A percentile compares a stretch with the other conserved stretches of the same genome.
These are phyloP conservation scores for Mastacembelus armatus DNA, from an alignment of 2,797 vertebrate genomes.

Conservation along the genomic window DNA sequence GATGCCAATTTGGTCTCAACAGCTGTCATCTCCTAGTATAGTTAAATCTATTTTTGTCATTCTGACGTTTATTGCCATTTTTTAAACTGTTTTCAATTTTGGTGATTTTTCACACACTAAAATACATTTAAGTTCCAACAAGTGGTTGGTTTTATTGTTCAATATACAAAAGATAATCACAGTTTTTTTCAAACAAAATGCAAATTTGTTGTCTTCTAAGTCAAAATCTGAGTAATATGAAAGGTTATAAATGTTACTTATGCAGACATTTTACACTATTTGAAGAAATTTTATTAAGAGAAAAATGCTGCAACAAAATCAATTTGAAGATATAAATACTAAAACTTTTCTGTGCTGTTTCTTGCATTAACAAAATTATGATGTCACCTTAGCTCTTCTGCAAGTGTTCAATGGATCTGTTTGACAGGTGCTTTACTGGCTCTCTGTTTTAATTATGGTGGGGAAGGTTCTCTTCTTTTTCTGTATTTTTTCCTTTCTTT, in stretches of 20 bases:
- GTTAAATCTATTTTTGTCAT: neutral
- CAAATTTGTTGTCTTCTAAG: neutral
- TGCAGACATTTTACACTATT: neutral
- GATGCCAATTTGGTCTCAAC: neutral
- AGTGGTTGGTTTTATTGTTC: neutral
- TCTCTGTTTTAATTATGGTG: neutral
- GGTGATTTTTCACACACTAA: neutral
- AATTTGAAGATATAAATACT: conserved; percentile 1
- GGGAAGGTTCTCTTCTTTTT: neutral
- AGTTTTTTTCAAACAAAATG: neutral
- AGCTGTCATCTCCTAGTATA: neutral
- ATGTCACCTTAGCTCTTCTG: too few species aligned
- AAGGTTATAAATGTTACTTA: neutral
- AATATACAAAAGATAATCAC: neutral
- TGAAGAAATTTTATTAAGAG: neutral
- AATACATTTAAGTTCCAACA: neutral
- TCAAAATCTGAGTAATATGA: neutral
- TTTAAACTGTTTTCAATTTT: too few species aligned
- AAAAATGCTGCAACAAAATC: neutral
- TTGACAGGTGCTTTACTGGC: neutral
- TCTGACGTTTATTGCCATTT: neutral
- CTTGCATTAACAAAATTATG: conserved; percentile 19
- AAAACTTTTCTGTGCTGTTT: conserved; percentile 3
- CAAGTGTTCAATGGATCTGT: too few species aligned
- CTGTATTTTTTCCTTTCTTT: neutral